These are phyloP conservation scores for Channa argus DNA, from an alignment of 2,113 vertebrate species.

Conservation along the genomic window DNA sequence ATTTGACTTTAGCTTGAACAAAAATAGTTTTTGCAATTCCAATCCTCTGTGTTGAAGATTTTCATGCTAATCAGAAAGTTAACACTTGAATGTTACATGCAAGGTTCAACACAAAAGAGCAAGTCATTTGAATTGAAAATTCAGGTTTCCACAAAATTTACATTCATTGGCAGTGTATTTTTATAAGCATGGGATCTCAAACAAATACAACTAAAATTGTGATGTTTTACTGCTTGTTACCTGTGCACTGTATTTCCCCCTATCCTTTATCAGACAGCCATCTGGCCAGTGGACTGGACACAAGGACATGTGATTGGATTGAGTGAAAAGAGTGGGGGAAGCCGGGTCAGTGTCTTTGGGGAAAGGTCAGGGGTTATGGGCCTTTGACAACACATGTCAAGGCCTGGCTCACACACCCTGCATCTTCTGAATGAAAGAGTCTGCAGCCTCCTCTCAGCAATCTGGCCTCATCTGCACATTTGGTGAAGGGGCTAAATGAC, in stretches of 20 bases:
- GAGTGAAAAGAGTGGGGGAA: conserved; percentile 80
- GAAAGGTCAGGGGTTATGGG: conserved; percentile 86
- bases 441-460: conserved; percentile 62
- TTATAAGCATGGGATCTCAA: neutral
- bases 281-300: conserved; percentile 80
- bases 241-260: conserved; percentile 71
- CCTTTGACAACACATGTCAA: conserved; percentile 86
- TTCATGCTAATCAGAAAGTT: conserved; percentile 65
- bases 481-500: conserved; percentile 56
- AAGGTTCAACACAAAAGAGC: conserved; percentile 45
- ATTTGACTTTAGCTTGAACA: conserved; percentile 62
- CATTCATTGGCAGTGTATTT: neutral
- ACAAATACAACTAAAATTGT: neutral
- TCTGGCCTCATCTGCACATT: conserved; percentile 72
- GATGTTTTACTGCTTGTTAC: conserved; percentile 39
- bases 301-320: conserved; percentile 81
- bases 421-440: conserved; percentile 78
- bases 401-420: conserved; percentile 78
- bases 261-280: conserved; percentile 81
- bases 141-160: conserved; percentile 24
- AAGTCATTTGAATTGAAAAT: conserved; percentile 17
- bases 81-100: conserved; percentile 57
- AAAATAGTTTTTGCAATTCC: conserved; percentile 33
- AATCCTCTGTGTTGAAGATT: conserved; percentile 65
- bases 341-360: conserved; percentile 81